Percentiles rank a stretch among this genome's conserved stretches.
Evolutionary conservation across 2,888 invertebrate genomes (phyloP).

Genomic region (Alloscopus bannaensis): DNA sequence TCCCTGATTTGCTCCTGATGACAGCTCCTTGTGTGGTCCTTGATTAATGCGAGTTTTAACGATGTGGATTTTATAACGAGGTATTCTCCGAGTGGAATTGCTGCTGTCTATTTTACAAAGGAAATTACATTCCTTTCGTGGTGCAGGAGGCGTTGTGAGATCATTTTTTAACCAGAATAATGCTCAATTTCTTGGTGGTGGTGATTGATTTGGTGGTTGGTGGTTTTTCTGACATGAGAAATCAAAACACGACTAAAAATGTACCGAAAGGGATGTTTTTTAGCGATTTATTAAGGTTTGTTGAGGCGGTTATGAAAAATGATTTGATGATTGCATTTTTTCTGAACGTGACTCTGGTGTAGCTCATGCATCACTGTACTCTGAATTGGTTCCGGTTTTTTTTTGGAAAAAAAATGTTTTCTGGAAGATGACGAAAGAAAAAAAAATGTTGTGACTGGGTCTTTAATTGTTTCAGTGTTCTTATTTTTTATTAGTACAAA

Average conservation of each 20-base stretch:
- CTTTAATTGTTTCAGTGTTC: conserved; percentile 31
- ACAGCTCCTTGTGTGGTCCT: too few species aligned
- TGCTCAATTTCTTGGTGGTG: conserved; percentile 27
- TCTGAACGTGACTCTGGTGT: conserved; percentile 23
- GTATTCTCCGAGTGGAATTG: too few species aligned
- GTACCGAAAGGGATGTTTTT: background rate
- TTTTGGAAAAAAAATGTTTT: conserved; percentile 15
- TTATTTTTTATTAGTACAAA: conserved; percentile 39
- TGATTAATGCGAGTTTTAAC: too few species aligned
- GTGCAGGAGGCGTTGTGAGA: conserved; percentile 2
- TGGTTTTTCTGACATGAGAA: background rate
- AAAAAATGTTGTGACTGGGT: conserved; percentile 55
- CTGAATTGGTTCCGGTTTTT: conserved; percentile 45
- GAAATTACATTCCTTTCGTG: too few species aligned
- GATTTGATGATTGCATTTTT: conserved; percentile 25
- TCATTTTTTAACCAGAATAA: conserved; percentile 10
- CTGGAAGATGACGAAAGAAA: conserved; percentile 22
- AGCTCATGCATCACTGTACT: conserved; percentile 25
- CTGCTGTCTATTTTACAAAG: too few species aligned
- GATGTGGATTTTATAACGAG: too few species aligned
- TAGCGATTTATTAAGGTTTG: conserved; percentile 18
- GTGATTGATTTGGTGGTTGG: conserved; percentile 29
- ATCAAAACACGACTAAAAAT: conserved; percentile 5
- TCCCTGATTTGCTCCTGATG: too few species aligned
- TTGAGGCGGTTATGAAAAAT: conserved; percentile 33